Evolutionary conservation across 2,888 invertebrate species (phyloP), one percentile per base, ranked within the genome.

Genomic region (Anagyrus pseudococci): DNA sequence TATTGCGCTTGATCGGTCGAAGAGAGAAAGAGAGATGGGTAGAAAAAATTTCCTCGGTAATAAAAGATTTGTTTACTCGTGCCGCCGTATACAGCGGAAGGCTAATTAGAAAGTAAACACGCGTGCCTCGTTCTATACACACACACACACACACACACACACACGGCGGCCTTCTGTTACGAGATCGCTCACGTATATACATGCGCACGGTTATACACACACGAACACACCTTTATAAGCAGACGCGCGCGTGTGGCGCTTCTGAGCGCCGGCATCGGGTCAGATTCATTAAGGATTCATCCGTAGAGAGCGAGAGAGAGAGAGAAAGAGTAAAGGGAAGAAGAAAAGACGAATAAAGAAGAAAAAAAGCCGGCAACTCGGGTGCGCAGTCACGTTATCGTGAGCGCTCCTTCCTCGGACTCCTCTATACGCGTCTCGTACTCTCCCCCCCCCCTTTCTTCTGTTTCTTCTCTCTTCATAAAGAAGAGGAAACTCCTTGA

Each of bases 91-190:
- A 6, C 2, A 10, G 13, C 22, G 8, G 47, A 48, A 48, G 29
- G 37, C 33, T 47, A 46, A 58, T 58, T 52, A 52, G 52, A 58
- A 58, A 52, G 52, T 50, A 33, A 7, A 41, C 26, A 10, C 29
- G 29, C 4, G 29, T 29, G 29, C 10, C 6, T 29, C 29, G 29
- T 29, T 29, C 29, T 2, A 37, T 37, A 15, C 4, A 37, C 8
- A 2, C 2, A 15, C 33, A 37, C n/a, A n/a, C n/a, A n/a, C n/a
- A n/a, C n/a, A n/a, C n/a, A n/a, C n/a, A n/a, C n/a, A n/a, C n/a
- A n/a, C n/a, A n/a, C n/a, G n/a, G n/a, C n/a, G n/a, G n/a, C n/a
- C n/a, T n/a, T n/a, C n/a, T n/a, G n/a, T n/a, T n/a, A n/a, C n/a
- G n/a, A n/a, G n/a, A n/a, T n/a, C n/a, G n/a, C n/a, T n/a, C n/a